Conservation (phyloP, 1,140 invertebrate genomes). For the Epicauta chinensis region DNA sequence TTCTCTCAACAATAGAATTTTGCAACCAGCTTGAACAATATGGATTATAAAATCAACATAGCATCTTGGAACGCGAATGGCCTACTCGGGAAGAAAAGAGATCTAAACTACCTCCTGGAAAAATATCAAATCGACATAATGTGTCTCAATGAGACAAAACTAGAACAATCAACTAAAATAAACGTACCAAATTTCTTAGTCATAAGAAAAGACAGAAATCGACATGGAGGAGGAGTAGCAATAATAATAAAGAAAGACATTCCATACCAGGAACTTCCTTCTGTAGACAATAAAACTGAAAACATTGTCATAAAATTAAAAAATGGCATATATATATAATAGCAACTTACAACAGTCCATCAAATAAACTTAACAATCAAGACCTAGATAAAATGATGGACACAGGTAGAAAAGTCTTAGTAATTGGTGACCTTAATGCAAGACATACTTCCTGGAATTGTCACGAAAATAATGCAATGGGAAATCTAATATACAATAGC, state of each 20-base stretch:
- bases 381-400: neutral
- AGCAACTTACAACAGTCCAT: too few relatives aligned
- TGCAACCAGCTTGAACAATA: too few relatives aligned
- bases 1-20: too few relatives aligned
- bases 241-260: neutral
- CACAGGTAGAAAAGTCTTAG: neutral
- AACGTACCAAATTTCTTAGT: too few relatives aligned
- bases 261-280: neutral
- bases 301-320: too few relatives aligned
- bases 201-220: too few relatives aligned
- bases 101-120: neutral
- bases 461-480: neutral
- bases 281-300: too few relatives aligned
- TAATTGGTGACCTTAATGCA: conserved; percentile 3
- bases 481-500: neutral
- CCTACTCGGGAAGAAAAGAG: neutral
- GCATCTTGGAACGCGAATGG: too few relatives aligned
- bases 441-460: conserved; percentile 1
- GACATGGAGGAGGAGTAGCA: neutral
- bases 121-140: neutral
- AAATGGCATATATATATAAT: too few relatives aligned
- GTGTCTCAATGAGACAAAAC: too few relatives aligned
- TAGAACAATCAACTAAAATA: too few relatives aligned
- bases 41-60: too few relatives aligned
- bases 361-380: neutral